Percentiles rank a stretch among this genome's conserved stretches.
These are phyloP conservation scores for Caenorhabditis tropicalis DNA, from an alignment of 1,140 invertebrate genomes.

Conservation along the genomic window DNA sequence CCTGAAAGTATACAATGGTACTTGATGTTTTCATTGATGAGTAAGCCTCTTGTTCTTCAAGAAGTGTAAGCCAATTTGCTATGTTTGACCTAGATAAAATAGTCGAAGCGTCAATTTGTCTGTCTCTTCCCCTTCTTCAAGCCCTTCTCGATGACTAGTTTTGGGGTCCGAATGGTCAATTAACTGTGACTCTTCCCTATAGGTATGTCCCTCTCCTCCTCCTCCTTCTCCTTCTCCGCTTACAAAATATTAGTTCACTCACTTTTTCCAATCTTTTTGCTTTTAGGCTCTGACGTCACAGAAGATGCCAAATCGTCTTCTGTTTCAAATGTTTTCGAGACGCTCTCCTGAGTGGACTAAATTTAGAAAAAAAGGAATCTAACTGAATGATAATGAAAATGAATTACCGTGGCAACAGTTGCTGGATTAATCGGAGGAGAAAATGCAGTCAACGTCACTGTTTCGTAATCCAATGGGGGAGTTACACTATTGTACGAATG, in stretches of 20 bases:
- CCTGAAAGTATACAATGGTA: constrained; percentile 12
- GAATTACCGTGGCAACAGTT: background rate
- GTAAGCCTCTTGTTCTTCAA: background rate
- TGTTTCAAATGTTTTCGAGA: constrained; percentile 65
- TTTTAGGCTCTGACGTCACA: constrained; percentile 4
- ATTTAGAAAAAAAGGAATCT: background rate
- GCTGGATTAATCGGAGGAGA: constrained; percentile 52
- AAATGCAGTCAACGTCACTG: constrained; percentile 54
- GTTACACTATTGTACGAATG: constrained; percentile 44
- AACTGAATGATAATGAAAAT: background rate
- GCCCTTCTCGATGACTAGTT: constrained; percentile 41
- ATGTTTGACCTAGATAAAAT: constrained; percentile 43
- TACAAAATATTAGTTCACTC: background rate
- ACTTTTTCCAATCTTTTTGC: constrained; percentile 39
- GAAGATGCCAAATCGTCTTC: constrained; percentile 63
- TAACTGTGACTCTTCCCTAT: background rate
- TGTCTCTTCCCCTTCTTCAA: background rate
- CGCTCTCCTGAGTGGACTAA: constrained; percentile 46
- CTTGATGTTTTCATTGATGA: background rate
- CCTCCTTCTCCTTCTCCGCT: too few species aligned
- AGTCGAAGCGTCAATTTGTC: constrained; percentile 21
- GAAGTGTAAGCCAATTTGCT: constrained; percentile 40
- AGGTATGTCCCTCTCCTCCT: background rate
- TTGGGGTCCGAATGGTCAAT: background rate
- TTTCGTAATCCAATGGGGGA: constrained; percentile 57